Evolutionary conservation across 2,888 invertebrate species (phyloP).

Genomic region (Drosophila dives): DNA sequence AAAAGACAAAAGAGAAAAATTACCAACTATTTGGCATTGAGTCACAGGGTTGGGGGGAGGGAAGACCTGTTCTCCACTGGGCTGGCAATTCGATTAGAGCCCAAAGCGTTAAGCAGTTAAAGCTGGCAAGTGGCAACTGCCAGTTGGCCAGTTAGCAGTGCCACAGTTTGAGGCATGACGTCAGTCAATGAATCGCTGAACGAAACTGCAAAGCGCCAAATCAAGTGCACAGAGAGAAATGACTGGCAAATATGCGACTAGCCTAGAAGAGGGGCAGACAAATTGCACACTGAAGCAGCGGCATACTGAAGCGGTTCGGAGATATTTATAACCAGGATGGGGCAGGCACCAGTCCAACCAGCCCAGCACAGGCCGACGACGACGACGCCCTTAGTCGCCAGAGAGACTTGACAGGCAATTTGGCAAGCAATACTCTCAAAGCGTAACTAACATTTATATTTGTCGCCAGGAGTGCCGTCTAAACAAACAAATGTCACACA

Average conservation of each 20-base stretch:
- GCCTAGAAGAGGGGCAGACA: conserved; percentile 44
- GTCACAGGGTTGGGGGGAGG: conserved; percentile 50
- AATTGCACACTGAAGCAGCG: conserved; percentile 55
- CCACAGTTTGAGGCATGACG: conserved; percentile 51
- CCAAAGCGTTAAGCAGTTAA: conserved; percentile 66
- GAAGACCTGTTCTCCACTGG: not conserved
- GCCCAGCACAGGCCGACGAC: conserved; percentile 10
- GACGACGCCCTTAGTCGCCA: conserved; percentile 13
- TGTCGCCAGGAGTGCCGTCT: conserved; percentile 72
- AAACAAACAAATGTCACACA: conserved; percentile 73
- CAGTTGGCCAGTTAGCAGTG: conserved; percentile 29
- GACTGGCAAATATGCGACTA: conserved; percentile 50
- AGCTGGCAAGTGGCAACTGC: conserved; percentile 35
- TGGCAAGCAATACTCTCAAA: conserved; percentile 71
- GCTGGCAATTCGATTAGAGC: conserved; percentile 70
- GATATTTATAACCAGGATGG: conserved; percentile 58
- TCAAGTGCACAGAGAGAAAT: conserved; percentile 63
- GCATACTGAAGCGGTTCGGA: conserved; percentile 25
- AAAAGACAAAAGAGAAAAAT: conserved; percentile 64
- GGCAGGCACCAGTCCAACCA: not conserved
- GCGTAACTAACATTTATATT: conserved; percentile 77
- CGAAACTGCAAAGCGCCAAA: conserved; percentile 53
- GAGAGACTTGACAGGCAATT: conserved; percentile 72
- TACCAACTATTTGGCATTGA: conserved; percentile 76
- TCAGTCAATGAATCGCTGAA: conserved; percentile 54